Conservation (phyloP, 2,888 invertebrate genomes). For the Notodonta ziczac region DNA sequence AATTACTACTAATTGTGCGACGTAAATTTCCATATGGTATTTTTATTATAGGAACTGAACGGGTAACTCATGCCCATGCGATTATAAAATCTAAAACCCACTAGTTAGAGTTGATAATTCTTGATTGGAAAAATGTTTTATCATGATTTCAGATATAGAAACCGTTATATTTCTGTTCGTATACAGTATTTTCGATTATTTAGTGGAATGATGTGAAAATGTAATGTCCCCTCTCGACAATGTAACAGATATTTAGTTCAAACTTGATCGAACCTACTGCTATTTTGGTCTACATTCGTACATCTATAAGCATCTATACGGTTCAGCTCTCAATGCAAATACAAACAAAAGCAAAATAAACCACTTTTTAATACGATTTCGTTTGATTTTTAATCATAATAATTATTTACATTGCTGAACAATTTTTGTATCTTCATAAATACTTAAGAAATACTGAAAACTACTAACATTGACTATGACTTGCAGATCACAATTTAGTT, state of each 20-base stretch:
- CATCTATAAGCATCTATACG: neutral
- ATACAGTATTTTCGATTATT: neutral
- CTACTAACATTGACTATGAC: constrained; percentile 36
- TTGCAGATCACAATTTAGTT: constrained; percentile 53
- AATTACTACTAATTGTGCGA: too few species aligned
- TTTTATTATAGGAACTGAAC: too few species aligned
- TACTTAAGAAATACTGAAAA: constrained; percentile 54
- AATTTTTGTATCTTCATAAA: constrained; percentile 43
- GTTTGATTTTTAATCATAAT: constrained; percentile 51
- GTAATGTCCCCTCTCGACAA: neutral
- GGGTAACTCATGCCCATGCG: too few species aligned
- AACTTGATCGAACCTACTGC: neutral
- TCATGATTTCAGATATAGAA: too few species aligned
- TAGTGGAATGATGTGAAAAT: neutral
- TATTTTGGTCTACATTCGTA: neutral
- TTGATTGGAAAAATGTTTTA: too few species aligned
- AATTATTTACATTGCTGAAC: constrained; percentile 61
- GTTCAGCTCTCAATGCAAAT: neutral
- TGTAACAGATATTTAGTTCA: neutral
- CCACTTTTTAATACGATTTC: constrained; percentile 27
- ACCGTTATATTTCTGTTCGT: too few species aligned
- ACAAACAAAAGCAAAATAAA: constrained; percentile 42
- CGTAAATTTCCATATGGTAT: too few species aligned
- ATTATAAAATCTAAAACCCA: too few species aligned
- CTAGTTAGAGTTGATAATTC: too few species aligned